Base-by-base conservation (phyloP, 2,113 vertebrate species). In the Vombatus ursinus region DNA sequence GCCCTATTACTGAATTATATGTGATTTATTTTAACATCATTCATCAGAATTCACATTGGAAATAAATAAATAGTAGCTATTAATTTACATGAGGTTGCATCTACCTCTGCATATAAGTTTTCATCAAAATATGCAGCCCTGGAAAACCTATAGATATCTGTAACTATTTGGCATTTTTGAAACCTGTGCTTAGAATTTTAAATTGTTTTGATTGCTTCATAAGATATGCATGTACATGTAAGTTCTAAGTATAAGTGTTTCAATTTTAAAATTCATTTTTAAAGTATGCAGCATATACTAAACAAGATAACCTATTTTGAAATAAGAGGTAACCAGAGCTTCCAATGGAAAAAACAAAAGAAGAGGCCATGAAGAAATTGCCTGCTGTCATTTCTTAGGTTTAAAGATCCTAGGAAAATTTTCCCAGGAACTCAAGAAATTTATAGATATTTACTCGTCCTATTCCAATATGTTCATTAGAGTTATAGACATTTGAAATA, bases 111-210 rank as follows among this genome's bases (percentile, higher is more conserved):
- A 95, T 61, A 47, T 97, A 52, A 94, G 93, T 92, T 95, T 96
- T 61, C 44, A 91, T 95, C 95, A 97, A 90, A 96, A 96, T 77
- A 95, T 93, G 95, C 91, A 96, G 54, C 91, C 97, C 91, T 95
- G 96, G 92, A 97, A 84, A 96, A 44, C 95, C 94, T 52, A 53
- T 12, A 96, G 92, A 89, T 96, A 96, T 95, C 97, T 97, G 95
- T 97, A 98, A 94, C 61, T 84, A 96, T 53, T 53, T 96, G 90
- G 90, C 91, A 97, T 97, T 97, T 97, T 90, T 93, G 94, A n/a
- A 96, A 94, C 51, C 68, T 96, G 53, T 92, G 94, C n/a, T 95
- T 51, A 93, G 89, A 90, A 95, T 97, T 93, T n/a, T 95, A 95
- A 94, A 92, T 94, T 94, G 93, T 84, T 91, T 49, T 31, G 52